These are phyloP conservation scores for Limnephilus auricula DNA, from an alignment of 2,888 invertebrate species.

Conservation along the genomic window DNA sequence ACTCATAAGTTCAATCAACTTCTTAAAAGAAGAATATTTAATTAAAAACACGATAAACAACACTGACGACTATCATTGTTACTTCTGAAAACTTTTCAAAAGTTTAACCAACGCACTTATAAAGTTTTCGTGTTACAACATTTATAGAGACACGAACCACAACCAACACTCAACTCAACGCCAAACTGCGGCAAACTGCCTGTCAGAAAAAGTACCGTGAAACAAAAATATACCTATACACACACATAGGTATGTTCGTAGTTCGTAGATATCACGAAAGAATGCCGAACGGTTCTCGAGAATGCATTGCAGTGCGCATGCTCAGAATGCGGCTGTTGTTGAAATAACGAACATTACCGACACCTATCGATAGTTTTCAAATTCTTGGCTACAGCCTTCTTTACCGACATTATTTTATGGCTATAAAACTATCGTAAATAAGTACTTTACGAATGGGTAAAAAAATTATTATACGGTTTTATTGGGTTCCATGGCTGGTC, in stretches of 20 bases:
- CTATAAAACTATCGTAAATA: background rate
- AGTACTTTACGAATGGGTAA: too few relatives aligned
- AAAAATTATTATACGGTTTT: too few relatives aligned
- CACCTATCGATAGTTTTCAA: conserved; percentile 29
- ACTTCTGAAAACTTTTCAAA: conserved; percentile 38
- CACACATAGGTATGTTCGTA: background rate
- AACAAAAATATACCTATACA: conserved; percentile 26
- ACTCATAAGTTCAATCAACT: conserved; percentile 61
- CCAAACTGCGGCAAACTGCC: conserved; percentile 53
- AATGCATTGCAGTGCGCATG: conserved; percentile 50
- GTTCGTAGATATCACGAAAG: conserved; percentile 51
- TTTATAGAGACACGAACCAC: conserved; percentile 30
- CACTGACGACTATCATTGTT: background rate
- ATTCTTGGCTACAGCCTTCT: background rate
- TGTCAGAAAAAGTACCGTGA: conserved; percentile 54
- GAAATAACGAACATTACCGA: conserved; percentile 29
- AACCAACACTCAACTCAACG: conserved; percentile 32
- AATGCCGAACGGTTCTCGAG: conserved; percentile 49
- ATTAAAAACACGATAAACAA: conserved; percentile 20
- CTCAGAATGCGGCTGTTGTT: conserved; percentile 3
- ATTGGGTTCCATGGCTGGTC: too few relatives aligned
- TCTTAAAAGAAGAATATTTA: conserved; percentile 41
- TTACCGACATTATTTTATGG: conserved; percentile 21
- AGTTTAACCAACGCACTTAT: conserved; percentile 28
- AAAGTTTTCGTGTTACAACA: conserved; percentile 43